These are phyloP conservation scores for Oophaga sylvatica DNA, from an alignment of 2,797 vertebrate species.

Conservation along the genomic window DNA sequence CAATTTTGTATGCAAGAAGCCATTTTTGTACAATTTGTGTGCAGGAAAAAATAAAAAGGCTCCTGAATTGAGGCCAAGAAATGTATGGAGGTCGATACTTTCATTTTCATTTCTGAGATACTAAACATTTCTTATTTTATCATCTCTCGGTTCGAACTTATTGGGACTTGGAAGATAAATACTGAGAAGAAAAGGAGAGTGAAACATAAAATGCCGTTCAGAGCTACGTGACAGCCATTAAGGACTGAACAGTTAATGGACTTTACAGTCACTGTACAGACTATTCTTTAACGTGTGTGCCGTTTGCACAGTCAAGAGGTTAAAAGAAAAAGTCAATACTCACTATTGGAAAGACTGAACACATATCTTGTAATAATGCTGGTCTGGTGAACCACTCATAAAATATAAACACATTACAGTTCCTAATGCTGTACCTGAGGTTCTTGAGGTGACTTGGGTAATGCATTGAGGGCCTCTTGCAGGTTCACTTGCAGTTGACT, in stretches of 20 bases:
- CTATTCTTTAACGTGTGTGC: conserved; percentile 29
- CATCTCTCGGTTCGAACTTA: neutral
- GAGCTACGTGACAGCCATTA: neutral
- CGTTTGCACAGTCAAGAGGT: conserved; percentile 51
- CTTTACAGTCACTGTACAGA: conserved; percentile 17
- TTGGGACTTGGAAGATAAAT: neutral
- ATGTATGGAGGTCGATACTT: neutral
- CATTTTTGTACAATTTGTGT: too few species aligned
- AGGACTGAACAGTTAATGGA: conserved; percentile 27
- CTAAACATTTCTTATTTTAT: neutral
- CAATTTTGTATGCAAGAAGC: too few species aligned
- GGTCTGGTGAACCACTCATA: conserved; percentile 58
- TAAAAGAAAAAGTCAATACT: conserved; percentile 59
- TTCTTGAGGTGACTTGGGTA: conserved; percentile 68
- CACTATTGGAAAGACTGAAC: conserved; percentile 48
- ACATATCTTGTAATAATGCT: conserved; percentile 51
- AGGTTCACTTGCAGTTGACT: conserved; percentile 80
- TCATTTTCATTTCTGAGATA: neutral
- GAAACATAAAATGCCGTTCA: conserved; percentile 1
- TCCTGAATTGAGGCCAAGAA: too few species aligned
- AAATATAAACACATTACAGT: conserved; percentile 59
- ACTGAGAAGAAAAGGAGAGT: neutral
- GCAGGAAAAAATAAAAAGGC: too few species aligned
- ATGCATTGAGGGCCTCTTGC: conserved; percentile 67
- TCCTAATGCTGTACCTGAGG: conserved; percentile 67